phyloP scores from a whole-genome alignment of 2,888 invertebrate genomes.

The Synanthedon vespiformis region DNA sequence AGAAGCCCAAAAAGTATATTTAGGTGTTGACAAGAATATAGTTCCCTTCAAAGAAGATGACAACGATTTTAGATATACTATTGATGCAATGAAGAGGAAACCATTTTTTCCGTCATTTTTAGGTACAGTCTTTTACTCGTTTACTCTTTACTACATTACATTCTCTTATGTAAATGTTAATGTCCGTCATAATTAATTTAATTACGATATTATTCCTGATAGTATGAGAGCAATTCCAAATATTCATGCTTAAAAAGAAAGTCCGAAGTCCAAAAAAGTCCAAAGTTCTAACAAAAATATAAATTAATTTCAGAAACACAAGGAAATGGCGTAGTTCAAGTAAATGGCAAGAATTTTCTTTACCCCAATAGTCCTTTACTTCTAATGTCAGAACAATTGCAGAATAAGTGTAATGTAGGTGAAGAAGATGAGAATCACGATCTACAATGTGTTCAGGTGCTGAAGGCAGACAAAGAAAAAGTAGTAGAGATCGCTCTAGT shows the following conservation, averaged over 20 bases:
- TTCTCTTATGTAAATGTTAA: not conserved
- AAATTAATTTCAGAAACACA: slow-evolving; percentile 30
- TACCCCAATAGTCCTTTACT: slow-evolving; percentile 72
- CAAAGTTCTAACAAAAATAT: too few species aligned
- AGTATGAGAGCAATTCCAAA: too few species aligned
- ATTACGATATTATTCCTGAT: not conserved
- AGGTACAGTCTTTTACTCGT: slow-evolving; percentile 21
- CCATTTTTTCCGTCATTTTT: slow-evolving; percentile 63
- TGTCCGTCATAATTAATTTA: not conserved
- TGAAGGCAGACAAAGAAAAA: slow-evolving; percentile 58
- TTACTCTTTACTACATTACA: not conserved
- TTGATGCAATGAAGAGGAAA: slow-evolving; percentile 56
- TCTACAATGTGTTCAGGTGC: slow-evolving; percentile 67
- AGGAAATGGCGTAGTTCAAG: slow-evolving; percentile 55
- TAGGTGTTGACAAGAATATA: slow-evolving; percentile 56
- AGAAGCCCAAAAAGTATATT: slow-evolving; percentile 38
- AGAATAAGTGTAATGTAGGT: slow-evolving; percentile 45
- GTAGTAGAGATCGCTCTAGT: slow-evolving; percentile 71
- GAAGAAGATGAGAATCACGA: slow-evolving; percentile 35
- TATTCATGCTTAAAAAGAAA: too few species aligned
- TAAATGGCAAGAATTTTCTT: slow-evolving; percentile 71
- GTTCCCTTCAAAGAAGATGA: slow-evolving; percentile 49
- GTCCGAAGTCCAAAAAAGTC: too few species aligned
- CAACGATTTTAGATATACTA: slow-evolving; percentile 62
- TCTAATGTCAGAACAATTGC: slow-evolving; percentile 48